Evolutionary conservation across 2,797 vertebrate species (phyloP).

Genomic region (Hemitrygon akajei): DNA sequence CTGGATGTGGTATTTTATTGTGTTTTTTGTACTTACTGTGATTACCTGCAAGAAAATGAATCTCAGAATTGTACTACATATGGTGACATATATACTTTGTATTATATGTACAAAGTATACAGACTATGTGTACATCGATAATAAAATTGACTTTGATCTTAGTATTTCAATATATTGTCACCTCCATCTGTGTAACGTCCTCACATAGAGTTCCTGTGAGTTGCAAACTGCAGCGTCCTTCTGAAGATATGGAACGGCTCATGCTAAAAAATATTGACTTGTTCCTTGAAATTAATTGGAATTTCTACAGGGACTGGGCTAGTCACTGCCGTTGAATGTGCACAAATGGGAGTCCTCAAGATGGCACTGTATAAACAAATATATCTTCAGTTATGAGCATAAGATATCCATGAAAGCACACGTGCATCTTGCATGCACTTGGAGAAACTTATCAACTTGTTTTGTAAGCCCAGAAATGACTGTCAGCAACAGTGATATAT

Average conservation of each 20-base stretch:
- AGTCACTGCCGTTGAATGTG: background rate
- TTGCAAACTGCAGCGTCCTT: background rate
- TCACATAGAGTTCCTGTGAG: background rate
- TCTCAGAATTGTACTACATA: too few species aligned
- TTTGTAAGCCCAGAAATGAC: background rate
- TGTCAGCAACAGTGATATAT: background rate
- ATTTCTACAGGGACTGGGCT: background rate
- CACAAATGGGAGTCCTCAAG: constrained; percentile 25
- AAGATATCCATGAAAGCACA: background rate
- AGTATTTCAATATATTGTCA: background rate
- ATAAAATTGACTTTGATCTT: too few species aligned
- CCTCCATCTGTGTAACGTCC: background rate
- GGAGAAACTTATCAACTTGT: background rate
- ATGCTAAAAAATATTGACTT: background rate
- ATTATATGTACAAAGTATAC: too few species aligned
- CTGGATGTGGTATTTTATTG: too few species aligned
- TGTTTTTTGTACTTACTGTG: too few species aligned
- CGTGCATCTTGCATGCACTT: background rate
- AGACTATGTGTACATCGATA: too few species aligned
- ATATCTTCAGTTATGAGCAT: background rate
- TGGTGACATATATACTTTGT: too few species aligned
- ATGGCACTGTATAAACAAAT: constrained; percentile 28
- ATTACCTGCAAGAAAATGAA: too few species aligned
- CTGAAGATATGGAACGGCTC: too few species aligned
- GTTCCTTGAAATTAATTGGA: background rate